Base-by-base conservation (phyloP, 2,797 vertebrate species). In the Nothura maculosa region DNA sequence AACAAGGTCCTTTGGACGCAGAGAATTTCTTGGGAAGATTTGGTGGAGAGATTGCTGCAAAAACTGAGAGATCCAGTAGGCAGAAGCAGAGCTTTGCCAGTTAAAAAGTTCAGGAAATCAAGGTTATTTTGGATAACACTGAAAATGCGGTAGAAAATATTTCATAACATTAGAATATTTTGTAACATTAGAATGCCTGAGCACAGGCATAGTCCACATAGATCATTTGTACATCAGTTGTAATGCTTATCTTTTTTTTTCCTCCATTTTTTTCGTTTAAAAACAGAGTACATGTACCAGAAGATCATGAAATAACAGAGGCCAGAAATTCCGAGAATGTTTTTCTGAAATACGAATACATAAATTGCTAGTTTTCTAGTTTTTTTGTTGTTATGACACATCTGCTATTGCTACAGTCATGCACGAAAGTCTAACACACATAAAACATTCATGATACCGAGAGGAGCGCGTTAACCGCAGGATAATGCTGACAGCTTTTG, bases 211-310 rank as follows among this genome's bases (percentile, higher is more conserved):
- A 60, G 47, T 3, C 0, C 55, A 10, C 2, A 40, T 4, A 67
- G 19, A 22, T 52, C 45, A 28, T 50, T 25, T 0, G 0, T 60
- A 36, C 60, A 40, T 50, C 24, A 50, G 48, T 24, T 84, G 3
- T 15, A 62, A 38, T 32, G 30, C 0, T 0, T 40, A 21, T 24
- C 8, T 62, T 55, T 47, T 22, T 52, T 74, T 87, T n/a, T 67
- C 11, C 47, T 24, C 32, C 61, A 28, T 12, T 10, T 90, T 86
- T 70, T 6, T 25, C 63, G 54, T 24, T 40, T 60, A 47, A 63
- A n/a, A 72, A 30, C 9, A 5, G 6, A 32, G 4, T 50, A 21
- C 4, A 2, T 52, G 10, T 76, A 12, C 34, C 48, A 21, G 21
- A 27, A 55, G 13, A 66, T 79, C 17, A 20, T 62, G 20, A 63